Base-by-base conservation (phyloP, 2,797 vertebrate species). In the Hydrocynus forskahlii region DNA sequence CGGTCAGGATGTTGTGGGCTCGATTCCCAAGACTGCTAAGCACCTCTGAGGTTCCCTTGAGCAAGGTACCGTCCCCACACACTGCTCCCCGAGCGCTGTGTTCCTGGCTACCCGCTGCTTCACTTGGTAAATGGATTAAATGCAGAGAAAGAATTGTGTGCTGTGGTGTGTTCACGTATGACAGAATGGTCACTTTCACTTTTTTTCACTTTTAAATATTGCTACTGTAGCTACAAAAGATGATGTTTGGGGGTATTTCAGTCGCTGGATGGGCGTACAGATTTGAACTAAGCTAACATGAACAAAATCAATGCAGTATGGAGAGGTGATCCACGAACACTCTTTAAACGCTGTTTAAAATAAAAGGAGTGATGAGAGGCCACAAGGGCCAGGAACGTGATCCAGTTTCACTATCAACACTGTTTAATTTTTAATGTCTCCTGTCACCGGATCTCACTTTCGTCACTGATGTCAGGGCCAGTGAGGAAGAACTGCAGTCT, bases 381-480 rank as follows among this genome's bases (percentile, higher is more conserved):
- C 45, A 25, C 63, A 54, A 35, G 86, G 79, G 66, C 80, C 63
- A 88, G 88, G 85, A 88, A 86, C 78, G 75, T 62, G 86, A 90
- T 93, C 91, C 40, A 55, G 89, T 91, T 92, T 84, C 91, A 89
- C 89, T 68, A 88, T 90, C 91, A 92, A 92, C 91, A 91, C 29
- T 88, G 87, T 87, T 93, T 88, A 93, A 94, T 94, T 91, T 92
- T 94, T 94, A 92, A 94, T 92, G 48, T 19, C 40, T 78, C 81
- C 91, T 88, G 92, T 91, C 91, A 93, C 87, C 74, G 86, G 92
- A 94, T 91, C 92, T 85, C 83, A 85, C 90, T 87, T 90, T 90
- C 92, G 91, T 93, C 93, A 89, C 92, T 93, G 91, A 91, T 87
- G 76, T 84, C 91, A 89, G 91, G 91, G 90, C 91, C 86, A 84